Percentiles rank a stretch among this genome's conserved stretches.
These are phyloP conservation scores for Archilochus colubris DNA, from an alignment of 2,113 vertebrate species.

Conservation along the genomic window DNA sequence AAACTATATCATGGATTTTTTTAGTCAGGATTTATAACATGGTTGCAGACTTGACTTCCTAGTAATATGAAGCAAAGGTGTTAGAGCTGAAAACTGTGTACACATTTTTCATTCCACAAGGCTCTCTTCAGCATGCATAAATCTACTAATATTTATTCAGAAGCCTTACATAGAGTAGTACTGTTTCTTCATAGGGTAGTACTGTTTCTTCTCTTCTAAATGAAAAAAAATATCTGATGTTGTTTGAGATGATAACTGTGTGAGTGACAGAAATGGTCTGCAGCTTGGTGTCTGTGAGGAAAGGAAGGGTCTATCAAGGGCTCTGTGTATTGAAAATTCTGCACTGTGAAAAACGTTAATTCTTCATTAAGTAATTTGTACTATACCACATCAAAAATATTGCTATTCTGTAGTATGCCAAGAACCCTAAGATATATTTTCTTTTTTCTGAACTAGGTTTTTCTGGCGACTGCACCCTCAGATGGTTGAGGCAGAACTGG, in stretches of 20 bases:
- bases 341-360: neutral
- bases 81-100: neutral
- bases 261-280: neutral
- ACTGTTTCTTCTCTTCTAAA: neutral
- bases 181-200: neutral
- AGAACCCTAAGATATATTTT: neutral
- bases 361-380: neutral
- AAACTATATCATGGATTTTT: neutral
- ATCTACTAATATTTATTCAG: neutral
- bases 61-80: neutral
- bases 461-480: slow-evolving; percentile 94
- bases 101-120: neutral
- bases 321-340: neutral
- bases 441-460: slow-evolving; percentile 78
- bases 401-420: neutral
- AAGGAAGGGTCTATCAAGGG: neutral
- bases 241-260: neutral
- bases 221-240: neutral
- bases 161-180: neutral
- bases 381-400: neutral
- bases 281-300: neutral
- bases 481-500: slow-evolving; percentile 84
- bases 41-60: neutral
- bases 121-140: neutral
- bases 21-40: neutral